phyloP scores from a whole-genome alignment of 2,113 vertebrate species.

The Lycocorax pyrrhopterus region DNA sequence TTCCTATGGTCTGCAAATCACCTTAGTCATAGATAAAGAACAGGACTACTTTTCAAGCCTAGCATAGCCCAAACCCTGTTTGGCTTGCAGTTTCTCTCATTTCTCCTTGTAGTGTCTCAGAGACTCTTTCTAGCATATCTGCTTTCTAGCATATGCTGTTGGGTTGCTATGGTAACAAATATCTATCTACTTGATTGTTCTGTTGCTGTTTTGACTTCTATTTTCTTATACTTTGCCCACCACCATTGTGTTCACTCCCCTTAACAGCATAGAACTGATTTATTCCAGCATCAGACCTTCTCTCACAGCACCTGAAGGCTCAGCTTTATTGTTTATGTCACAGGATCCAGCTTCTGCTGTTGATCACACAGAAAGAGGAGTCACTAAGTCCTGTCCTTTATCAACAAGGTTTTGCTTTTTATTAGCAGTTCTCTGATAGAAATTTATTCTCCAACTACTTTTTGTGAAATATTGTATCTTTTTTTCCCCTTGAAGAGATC shows the following conservation, averaged over 20 bases:
- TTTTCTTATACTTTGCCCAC: not conserved
- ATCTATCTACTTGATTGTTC: not conserved
- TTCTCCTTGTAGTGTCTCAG: not conserved
- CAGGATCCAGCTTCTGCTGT: not conserved
- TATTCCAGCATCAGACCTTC: not conserved
- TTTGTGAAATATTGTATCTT: not conserved
- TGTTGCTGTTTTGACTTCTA: not conserved
- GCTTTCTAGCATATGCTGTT: not conserved
- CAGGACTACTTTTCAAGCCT: not conserved
- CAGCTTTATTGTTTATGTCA: not conserved
- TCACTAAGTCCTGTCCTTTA: not conserved
- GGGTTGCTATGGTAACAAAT: not conserved
- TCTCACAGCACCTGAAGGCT: not conserved
- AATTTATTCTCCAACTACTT: not conserved
- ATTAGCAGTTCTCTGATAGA: not conserved
- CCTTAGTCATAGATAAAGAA: not conserved
- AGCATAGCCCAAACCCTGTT: not conserved
- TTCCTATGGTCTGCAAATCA: not conserved
- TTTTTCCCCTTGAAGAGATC: not conserved
- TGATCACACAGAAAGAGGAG: not conserved
- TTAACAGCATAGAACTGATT: not conserved
- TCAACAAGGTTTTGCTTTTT: not conserved
- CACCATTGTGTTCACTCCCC: not conserved
- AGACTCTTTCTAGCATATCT: not conserved
- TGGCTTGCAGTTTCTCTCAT: not conserved